These are phyloP conservation scores for Salpingus planirostris DNA, from an alignment of 2,888 invertebrate genomes.

Conservation along the genomic window DNA sequence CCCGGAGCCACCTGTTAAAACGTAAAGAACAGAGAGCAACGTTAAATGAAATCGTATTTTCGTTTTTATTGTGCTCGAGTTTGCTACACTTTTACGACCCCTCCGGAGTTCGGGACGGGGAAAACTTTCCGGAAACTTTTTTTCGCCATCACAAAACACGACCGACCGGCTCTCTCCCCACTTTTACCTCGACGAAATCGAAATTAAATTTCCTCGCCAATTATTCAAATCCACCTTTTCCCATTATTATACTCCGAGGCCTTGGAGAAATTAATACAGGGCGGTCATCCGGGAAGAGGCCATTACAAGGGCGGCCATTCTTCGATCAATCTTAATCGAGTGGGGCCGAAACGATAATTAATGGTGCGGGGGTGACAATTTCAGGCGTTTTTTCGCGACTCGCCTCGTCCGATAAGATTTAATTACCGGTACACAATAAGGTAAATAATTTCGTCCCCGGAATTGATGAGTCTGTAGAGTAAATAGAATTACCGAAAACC, in stretches of 20 bases:
- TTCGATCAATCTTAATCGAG: too few species aligned
- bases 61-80: slow-evolving; percentile 32
- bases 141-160: slow-evolving; percentile 10
- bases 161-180: background rate
- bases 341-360: too few species aligned
- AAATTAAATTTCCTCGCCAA: too few species aligned
- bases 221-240: too few species aligned
- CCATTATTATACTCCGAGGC: too few species aligned
- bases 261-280: too few species aligned
- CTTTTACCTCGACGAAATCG: too few species aligned
- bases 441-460: slow-evolving; percentile 17
- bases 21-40: slow-evolving; percentile 19
- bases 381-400: too few species aligned
- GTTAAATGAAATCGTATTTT: slow-evolving; percentile 30
- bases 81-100: slow-evolving; percentile 34
- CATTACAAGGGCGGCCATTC: too few species aligned
- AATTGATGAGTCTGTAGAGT: slow-evolving; percentile 24
- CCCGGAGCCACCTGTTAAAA: slow-evolving; percentile 20
- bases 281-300: too few species aligned
- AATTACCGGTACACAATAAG: slow-evolving; percentile 2
- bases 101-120: slow-evolving; percentile 24
- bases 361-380: too few species aligned
- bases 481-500: slow-evolving; percentile 24
- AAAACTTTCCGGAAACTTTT: slow-evolving; percentile 23
- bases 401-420: too few species aligned